Percentiles rank a stretch among this genome's conserved stretches.
phyloP scores from a whole-genome alignment of 2,113 vertebrate species.

The Pterocles burchelli region DNA sequence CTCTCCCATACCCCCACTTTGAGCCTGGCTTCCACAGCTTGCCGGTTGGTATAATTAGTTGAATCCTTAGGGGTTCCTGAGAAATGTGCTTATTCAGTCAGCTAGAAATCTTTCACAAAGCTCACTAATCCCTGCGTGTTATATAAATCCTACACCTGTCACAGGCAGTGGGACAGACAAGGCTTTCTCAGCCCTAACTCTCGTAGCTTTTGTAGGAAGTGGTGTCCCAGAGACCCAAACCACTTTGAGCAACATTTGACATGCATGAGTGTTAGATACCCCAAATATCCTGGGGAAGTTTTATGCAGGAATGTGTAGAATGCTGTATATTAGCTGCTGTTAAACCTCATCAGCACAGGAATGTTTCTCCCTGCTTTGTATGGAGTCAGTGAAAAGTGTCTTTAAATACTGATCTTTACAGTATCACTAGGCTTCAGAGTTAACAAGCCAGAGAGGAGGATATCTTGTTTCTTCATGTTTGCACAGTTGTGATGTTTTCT shows the following conservation, averaged over 20 bases:
- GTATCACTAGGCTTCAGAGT: not conserved
- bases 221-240: constrained; percentile 4
- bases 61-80: constrained; percentile 32
- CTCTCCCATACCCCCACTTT: not conserved
- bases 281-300: not conserved
- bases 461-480: not conserved
- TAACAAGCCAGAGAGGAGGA: not conserved
- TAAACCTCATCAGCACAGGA: not conserved
- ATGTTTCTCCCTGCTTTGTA: not conserved
- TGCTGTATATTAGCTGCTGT: constrained; percentile 37
- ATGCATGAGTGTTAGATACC: not conserved
- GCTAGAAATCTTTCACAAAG: constrained; percentile 19
- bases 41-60: not conserved
- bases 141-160: constrained; percentile 64
- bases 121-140: constrained; percentile 44
- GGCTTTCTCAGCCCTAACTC: not conserved
- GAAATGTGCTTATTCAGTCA: constrained; percentile 58
- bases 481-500: not conserved
- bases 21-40: not conserved
- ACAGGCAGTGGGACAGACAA: not conserved
- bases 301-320: constrained; percentile 20
- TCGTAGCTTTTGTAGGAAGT: not conserved
- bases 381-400: not conserved
- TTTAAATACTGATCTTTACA: not conserved
- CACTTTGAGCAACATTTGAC: constrained; percentile 26